Evolutionary conservation across 2,113 vertebrate genomes (phyloP).

Genomic region (Mobula birostris): DNA sequence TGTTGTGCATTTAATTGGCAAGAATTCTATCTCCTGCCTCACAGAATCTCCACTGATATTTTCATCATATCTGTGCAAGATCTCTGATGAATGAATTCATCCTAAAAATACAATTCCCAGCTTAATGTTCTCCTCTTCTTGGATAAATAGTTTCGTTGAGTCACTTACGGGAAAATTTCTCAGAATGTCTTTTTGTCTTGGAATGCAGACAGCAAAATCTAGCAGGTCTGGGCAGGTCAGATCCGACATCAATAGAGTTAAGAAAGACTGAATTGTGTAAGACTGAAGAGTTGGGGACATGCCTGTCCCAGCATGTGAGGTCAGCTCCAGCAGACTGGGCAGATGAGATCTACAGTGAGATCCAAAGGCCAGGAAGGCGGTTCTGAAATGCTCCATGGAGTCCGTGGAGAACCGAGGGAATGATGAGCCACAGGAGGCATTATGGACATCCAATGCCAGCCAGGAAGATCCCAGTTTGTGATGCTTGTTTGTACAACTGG

Average conservation of each 20-base stretch:
- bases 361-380: too few relatives aligned
- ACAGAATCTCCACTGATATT: not conserved
- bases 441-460: too few relatives aligned
- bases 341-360: too few relatives aligned
- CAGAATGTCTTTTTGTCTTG: not conserved
- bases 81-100: not conserved
- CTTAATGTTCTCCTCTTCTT: not conserved
- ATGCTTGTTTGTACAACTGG: too few relatives aligned
- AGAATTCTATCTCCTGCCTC: not conserved
- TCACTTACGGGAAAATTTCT: too few relatives aligned
- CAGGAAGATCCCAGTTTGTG: too few relatives aligned
- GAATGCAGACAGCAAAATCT: not conserved
- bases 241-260: not conserved
- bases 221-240: not conserved
- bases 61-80: not conserved
- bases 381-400: too few relatives aligned
- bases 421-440: too few relatives aligned
- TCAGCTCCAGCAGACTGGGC: too few relatives aligned
- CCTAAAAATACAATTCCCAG: not conserved
- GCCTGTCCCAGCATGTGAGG: too few relatives aligned
- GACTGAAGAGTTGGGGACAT: not conserved
- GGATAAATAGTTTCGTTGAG: not conserved
- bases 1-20: too few relatives aligned
- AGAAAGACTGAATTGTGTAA: slow-evolving; percentile 23
- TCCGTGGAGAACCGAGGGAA: too few relatives aligned